Evolutionary conservation across 1,140 invertebrate species (phyloP).

Genomic region (Sminthurides bifidus): DNA sequence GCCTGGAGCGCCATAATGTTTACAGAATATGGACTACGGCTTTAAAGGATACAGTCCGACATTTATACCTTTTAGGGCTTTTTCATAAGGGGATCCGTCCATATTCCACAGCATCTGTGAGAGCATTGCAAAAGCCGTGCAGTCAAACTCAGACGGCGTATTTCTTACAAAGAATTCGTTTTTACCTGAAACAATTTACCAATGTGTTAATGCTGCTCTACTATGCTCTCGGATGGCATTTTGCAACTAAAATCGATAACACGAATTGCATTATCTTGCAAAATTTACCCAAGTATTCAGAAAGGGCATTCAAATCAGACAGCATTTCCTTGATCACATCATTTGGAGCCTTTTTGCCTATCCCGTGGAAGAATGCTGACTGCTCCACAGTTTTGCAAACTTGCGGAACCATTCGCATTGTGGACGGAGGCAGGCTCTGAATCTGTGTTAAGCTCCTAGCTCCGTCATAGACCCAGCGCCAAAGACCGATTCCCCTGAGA

Average conservation of each 20-base stretch:
- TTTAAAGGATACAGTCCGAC: not conserved
- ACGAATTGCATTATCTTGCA: not conserved
- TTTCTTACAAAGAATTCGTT: slow-evolving; percentile 38
- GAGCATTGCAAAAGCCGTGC: slow-evolving; percentile 40
- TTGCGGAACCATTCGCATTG: slow-evolving; percentile 10
- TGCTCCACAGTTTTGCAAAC: slow-evolving; percentile 17
- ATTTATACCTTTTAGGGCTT: slow-evolving; percentile 27
- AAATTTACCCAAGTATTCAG: slow-evolving; percentile 17
- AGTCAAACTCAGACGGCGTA: slow-evolving; percentile 37
- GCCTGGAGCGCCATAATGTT: no score
- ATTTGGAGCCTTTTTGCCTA: slow-evolving; percentile 19
- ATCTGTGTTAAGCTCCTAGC: slow-evolving; percentile 10
- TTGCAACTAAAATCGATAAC: not conserved
- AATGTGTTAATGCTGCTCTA: no score
- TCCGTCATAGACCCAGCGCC: slow-evolving; percentile 21
- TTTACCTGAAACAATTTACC: slow-evolving; percentile 30
- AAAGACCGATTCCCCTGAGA: slow-evolving; percentile 22
- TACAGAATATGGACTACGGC: no score
- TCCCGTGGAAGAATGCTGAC: slow-evolving; percentile 28
- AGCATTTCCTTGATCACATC: slow-evolving; percentile 13
- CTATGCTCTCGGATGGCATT: no score
- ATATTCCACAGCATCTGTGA: slow-evolving; percentile 37
- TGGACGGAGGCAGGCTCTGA: slow-evolving; percentile 15
- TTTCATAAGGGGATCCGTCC: slow-evolving; percentile 33
- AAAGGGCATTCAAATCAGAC: slow-evolving; percentile 13